phyloP scores from a whole-genome alignment of 2,113 vertebrate genomes.

The Terrapene triunguis region DNA sequence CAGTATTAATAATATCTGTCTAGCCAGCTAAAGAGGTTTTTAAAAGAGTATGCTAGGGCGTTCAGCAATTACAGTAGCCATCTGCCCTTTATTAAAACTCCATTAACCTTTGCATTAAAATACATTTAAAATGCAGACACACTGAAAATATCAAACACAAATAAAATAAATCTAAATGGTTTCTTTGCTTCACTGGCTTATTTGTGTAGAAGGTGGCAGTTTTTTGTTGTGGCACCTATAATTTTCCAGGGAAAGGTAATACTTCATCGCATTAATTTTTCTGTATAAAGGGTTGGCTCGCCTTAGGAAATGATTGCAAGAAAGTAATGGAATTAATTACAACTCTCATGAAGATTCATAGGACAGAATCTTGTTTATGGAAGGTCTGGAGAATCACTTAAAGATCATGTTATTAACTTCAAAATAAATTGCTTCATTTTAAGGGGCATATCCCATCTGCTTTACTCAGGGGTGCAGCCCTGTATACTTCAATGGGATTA shows the following conservation, averaged over 20 bases:
- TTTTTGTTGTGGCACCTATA: slow-evolving; percentile 14
- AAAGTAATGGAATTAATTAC: slow-evolving; percentile 20
- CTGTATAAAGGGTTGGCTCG: neutral
- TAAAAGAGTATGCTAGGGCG: slow-evolving; percentile 77
- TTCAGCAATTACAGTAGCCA: slow-evolving; percentile 70
- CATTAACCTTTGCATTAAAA: slow-evolving; percentile 81
- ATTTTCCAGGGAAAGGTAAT: slow-evolving; percentile 25
- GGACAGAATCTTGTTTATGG: slow-evolving; percentile 2
- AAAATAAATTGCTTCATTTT: neutral
- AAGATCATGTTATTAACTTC: neutral
- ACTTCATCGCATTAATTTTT: neutral
- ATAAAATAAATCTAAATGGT: slow-evolving; percentile 60
- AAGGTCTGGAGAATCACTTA: neutral
- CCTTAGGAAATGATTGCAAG: slow-evolving; percentile 30
- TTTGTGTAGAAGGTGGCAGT: neutral
- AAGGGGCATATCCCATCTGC: neutral
- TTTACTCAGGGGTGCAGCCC: neutral
- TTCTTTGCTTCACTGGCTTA: slow-evolving; percentile 31
- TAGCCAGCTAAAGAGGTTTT: slow-evolving; percentile 82
- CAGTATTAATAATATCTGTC: slow-evolving; percentile 79
- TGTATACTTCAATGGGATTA: neutral
- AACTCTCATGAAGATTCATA: slow-evolving; percentile 19
- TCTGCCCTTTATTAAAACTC: slow-evolving; percentile 78
- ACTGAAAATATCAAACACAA: slow-evolving; percentile 75
- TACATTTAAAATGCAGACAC: slow-evolving; percentile 73